Evolutionary conservation across 1,140 invertebrate species (phyloP).

Genomic region (Zaprionus inermis): DNA sequence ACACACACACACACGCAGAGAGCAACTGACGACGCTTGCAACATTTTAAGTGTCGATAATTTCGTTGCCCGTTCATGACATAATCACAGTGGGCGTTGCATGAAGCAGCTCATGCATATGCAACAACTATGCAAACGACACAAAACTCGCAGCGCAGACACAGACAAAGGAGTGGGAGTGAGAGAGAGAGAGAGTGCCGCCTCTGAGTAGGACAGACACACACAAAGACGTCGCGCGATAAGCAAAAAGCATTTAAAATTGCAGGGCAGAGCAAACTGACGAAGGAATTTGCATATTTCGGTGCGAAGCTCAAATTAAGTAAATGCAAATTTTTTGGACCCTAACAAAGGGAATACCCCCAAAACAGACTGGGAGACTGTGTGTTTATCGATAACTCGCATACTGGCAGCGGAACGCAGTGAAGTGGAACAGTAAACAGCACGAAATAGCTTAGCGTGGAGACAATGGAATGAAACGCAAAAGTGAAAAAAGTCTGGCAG

Average conservation of each 20-base stretch:
- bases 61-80: conserved; percentile 15
- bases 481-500: background rate
- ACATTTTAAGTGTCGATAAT: conserved; percentile 82
- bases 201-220: background rate
- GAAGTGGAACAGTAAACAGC: conserved; percentile 9
- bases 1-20: conserved; percentile 1
- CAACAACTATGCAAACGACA: conserved; percentile 52
- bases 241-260: conserved; percentile 53
- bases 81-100: conserved; percentile 30
- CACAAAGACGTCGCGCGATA: conserved; percentile 25
- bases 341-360: conserved; percentile 26
- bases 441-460: too few species aligned
- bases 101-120: conserved; percentile 64
- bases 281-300: conserved; percentile 37
- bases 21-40: conserved; percentile 65
- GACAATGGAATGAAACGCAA: background rate
- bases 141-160: conserved; percentile 19
- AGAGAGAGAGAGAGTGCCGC: background rate
- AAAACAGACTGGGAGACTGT: background rate
- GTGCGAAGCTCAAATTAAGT: conserved; percentile 31
- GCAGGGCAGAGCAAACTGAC: conserved; percentile 25
- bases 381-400: background rate
- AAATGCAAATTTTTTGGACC: conserved; percentile 40
- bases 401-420: background rate
- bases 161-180: background rate